Evolutionary conservation across 1,140 invertebrate genomes (phyloP).

Genomic region (Palaemon carinicauda): DNA sequence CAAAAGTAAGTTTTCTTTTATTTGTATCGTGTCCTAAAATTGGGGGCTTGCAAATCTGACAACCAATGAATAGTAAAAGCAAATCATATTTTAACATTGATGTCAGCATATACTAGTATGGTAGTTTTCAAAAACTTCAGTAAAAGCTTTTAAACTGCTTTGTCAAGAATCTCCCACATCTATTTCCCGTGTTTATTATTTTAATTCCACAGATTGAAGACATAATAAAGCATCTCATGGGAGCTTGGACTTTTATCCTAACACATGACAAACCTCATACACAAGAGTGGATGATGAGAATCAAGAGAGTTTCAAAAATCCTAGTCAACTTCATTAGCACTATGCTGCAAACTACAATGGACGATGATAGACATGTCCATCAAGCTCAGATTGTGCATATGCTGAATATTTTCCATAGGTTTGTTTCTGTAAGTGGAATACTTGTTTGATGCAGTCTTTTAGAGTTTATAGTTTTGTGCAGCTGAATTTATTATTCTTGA

Average conservation of each 20-base stretch:
- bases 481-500: too few species aligned
- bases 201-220: slow-evolving; percentile 1
- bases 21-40: too few species aligned
- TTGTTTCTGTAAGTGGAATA: slow-evolving; percentile 10
- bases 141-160: too few species aligned
- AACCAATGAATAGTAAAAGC: too few species aligned
- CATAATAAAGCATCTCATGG: slow-evolving; percentile 22
- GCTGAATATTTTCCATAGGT: slow-evolving; percentile 17
- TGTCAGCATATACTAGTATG: too few species aligned
- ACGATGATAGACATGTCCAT: slow-evolving; percentile 22
- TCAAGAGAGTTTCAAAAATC: background rate
- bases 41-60: too few species aligned
- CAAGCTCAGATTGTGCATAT: slow-evolving; percentile 16
- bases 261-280: slow-evolving; percentile 7
- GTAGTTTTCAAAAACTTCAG: too few species aligned
- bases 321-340: background rate
- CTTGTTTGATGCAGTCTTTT: background rate
- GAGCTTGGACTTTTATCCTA: slow-evolving; percentile 17
- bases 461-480: too few species aligned
- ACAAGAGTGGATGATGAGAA: slow-evolving; percentile 12
- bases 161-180: too few species aligned
- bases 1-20: too few species aligned
- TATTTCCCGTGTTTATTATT: background rate
- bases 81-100: too few species aligned
- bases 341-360: slow-evolving; percentile 8